These are phyloP conservation scores for Galerucella calmariensis DNA, from an alignment of 2,888 invertebrate genomes.

Conservation along the genomic window DNA sequence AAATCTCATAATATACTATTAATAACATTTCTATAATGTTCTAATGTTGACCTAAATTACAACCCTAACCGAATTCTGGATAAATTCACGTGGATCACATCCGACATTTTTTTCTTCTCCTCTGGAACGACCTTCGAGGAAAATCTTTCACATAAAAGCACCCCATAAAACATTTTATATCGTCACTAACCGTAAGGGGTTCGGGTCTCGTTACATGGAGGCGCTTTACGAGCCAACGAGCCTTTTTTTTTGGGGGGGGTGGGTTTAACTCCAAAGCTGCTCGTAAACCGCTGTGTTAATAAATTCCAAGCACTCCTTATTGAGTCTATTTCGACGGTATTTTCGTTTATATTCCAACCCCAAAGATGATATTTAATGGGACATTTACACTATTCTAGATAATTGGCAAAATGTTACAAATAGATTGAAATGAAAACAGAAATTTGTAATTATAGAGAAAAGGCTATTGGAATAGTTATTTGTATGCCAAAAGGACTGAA, in stretches of 20 bases:
- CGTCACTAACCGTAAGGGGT: conserved; percentile 23
- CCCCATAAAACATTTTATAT: conserved; percentile 26
- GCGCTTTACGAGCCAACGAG: conserved; percentile 29
- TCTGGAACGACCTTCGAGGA: not conserved
- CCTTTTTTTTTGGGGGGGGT: no score
- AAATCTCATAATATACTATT: no score
- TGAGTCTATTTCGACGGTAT: conserved; percentile 13
- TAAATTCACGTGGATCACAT: not conserved
- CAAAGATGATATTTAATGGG: not conserved
- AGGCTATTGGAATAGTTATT: no score
- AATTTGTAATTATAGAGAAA: not conserved
- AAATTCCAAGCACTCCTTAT: conserved; percentile 25
- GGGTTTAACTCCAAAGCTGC: conserved; percentile 12
- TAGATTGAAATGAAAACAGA: not conserved
- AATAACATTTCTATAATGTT: not conserved
- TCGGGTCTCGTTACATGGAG: conserved; percentile 18
- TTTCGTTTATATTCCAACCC: not conserved
- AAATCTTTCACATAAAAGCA: conserved; percentile 16
- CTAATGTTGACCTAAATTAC: no score
- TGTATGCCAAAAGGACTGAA: no score
- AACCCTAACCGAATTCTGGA: not conserved
- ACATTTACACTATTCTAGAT: no score
- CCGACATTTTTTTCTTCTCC: not conserved
- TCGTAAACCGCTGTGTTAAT: conserved; percentile 28
- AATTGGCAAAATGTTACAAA: no score